These are phyloP conservation scores for Noctua janthina DNA, from an alignment of 2,888 invertebrate species.

Conservation along the genomic window DNA sequence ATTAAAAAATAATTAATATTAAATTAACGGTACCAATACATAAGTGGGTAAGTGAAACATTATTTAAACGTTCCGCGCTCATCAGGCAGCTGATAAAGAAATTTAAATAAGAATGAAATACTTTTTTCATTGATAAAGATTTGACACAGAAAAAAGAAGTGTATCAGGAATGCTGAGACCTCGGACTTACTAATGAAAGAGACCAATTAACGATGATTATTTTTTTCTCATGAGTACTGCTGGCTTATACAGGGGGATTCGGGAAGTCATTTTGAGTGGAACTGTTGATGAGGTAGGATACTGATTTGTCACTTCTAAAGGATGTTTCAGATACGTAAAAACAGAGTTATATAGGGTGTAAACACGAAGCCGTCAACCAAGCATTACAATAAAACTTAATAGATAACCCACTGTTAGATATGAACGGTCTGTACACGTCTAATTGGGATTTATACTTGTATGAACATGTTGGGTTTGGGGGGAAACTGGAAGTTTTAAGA, in stretches of 20 bases:
- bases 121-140: conserved; percentile 90
- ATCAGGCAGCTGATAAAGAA: conserved; percentile 84
- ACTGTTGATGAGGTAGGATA: neutral
- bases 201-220: conserved; percentile 89
- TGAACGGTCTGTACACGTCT: conserved; percentile 39
- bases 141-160: conserved; percentile 89
- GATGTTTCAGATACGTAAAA: neutral
- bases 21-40: conserved; percentile 61
- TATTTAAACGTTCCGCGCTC: conserved; percentile 80
- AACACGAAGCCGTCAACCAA: too few species aligned
- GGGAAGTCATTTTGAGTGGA: conserved; percentile 17
- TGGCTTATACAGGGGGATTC: conserved; percentile 77
- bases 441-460: conserved; percentile 44
- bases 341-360: too few species aligned
- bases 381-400: conserved; percentile 63
- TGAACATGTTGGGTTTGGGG: neutral
- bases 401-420: conserved; percentile 58
- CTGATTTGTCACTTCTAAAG: neutral
- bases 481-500: neutral
- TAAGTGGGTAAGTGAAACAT: conserved; percentile 79
- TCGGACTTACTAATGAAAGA: conserved; percentile 89
- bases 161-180: conserved; percentile 85
- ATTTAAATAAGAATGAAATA: conserved; percentile 89
- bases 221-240: conserved; percentile 85
- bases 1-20: conserved; percentile 40